Evolutionary conservation across 2,113 vertebrate species (phyloP).

Genomic region (Hemiprocne comata): DNA sequence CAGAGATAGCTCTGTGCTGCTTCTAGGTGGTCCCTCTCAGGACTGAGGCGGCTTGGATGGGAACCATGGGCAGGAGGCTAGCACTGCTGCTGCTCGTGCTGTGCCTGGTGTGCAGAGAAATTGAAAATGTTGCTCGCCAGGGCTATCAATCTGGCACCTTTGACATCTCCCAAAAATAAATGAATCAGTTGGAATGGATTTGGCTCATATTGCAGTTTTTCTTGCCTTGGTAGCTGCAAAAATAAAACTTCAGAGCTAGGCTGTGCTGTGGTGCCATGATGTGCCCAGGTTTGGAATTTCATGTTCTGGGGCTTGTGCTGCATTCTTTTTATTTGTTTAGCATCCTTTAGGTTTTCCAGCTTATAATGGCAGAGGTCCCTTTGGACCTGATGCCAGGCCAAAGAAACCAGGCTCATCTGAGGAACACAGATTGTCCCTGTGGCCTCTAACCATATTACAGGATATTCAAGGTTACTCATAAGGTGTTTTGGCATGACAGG

Average conservation of each 20-base stretch:
- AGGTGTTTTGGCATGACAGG: constrained; percentile 46
- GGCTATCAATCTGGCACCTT: constrained; percentile 63
- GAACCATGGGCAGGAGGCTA: constrained; percentile 40
- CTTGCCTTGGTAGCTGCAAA: constrained; percentile 24
- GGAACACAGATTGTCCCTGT: constrained; percentile 56
- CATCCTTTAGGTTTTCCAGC: background rate
- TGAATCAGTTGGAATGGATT: constrained; percentile 40
- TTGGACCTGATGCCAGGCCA: background rate
- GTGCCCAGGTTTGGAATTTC: background rate
- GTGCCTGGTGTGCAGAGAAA: constrained; percentile 57
- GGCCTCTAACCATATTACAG: constrained; percentile 22
- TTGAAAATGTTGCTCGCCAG: constrained; percentile 56
- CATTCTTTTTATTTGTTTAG: background rate
- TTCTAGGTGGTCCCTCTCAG: constrained; percentile 26
- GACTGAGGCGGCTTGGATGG: background rate
- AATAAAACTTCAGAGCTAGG: constrained; percentile 17
- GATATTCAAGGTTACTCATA: constrained; percentile 55
- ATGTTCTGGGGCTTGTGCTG: background rate
- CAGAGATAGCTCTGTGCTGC: background rate
- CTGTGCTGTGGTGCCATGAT: constrained; percentile 22
- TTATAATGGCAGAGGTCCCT: background rate
- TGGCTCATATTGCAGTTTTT: constrained; percentile 26
- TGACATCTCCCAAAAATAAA: constrained; percentile 60
- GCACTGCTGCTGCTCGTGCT: constrained; percentile 38
- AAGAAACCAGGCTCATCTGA: constrained; percentile 36